These are phyloP conservation scores for Anhinga anhinga DNA, from an alignment of 2,113 vertebrate species.

Conservation along the genomic window DNA sequence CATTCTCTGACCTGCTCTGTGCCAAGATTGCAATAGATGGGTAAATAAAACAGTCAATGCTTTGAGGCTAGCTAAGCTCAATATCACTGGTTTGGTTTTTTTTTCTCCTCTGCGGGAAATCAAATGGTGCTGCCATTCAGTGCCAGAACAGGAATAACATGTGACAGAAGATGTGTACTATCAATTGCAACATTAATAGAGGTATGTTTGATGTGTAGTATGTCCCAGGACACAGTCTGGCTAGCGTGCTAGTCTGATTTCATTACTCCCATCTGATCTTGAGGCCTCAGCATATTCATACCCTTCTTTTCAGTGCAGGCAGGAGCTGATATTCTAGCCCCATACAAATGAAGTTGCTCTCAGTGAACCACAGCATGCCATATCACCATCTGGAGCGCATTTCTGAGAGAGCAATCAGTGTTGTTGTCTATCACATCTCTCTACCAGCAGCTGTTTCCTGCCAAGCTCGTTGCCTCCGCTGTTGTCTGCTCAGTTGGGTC, in stretches of 20 bases:
- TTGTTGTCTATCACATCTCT: not conserved
- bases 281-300: not conserved
- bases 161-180: not conserved
- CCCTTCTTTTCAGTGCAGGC: not conserved
- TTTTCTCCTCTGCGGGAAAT: not conserved
- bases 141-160: fast-evolving
- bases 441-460: not conserved
- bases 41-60: not conserved
- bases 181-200: not conserved
- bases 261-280: not conserved
- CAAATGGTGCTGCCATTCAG: not conserved
- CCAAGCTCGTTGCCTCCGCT: not conserved
- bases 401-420: not conserved
- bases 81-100: fast-evolving
- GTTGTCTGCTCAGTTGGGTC: not conserved
- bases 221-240: not conserved
- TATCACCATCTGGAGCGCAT: not conserved
- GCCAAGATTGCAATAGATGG: not conserved
- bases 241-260: not conserved
- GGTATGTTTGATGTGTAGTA: not conserved
- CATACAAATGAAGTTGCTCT: not conserved
- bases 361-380: not conserved
- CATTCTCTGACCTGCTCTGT: not conserved
- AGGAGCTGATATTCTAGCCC: not conserved
- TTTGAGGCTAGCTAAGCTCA: not conserved